phyloP scores from a whole-genome alignment of 2,797 vertebrate genomes.

The Spinibarbus caldwelli region DNA sequence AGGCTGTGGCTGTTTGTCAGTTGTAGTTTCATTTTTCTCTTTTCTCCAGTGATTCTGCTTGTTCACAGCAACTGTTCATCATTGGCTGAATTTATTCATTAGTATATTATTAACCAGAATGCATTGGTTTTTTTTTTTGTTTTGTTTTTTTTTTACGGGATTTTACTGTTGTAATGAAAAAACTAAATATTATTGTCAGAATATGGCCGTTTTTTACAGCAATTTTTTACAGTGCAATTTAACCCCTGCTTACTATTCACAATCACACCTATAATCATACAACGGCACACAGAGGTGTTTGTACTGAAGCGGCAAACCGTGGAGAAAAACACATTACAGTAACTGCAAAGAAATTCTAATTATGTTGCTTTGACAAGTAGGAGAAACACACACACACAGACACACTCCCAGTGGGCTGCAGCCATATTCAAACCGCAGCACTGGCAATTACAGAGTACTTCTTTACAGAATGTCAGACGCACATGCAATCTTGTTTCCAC shows the following conservation, averaged over 20 bases:
- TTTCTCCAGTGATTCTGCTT: no score
- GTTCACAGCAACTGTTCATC: no score
- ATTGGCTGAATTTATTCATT: no score
- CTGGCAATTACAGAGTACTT: constrained; percentile 38
- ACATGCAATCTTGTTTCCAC: constrained; percentile 22
- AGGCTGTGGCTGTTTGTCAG: no score
- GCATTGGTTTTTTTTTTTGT: no score
- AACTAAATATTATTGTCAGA: no score
- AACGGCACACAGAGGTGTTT: not conserved
- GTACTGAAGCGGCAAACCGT: constrained; percentile 1
- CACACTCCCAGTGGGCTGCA: constrained; percentile 5
- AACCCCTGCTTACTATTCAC: not conserved
- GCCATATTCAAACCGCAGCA: constrained; percentile 7
- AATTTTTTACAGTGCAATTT: no score
- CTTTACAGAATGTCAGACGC: constrained; percentile 38
- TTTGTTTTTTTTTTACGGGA: no score
- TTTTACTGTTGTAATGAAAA: no score
- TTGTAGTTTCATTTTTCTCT: no score
- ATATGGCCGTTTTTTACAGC: no score
- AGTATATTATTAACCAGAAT: no score
- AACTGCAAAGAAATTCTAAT: constrained; percentile 10
- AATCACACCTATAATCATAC: not conserved
- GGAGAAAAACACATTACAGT: not conserved
- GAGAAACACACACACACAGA: not conserved
- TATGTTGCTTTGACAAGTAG: not conserved